A percentile compares a stretch with the other conserved stretches of the same genome.
Conservation (phyloP, 2,797 vertebrate genomes). For the Oreonectes daqikongensis region DNA sequence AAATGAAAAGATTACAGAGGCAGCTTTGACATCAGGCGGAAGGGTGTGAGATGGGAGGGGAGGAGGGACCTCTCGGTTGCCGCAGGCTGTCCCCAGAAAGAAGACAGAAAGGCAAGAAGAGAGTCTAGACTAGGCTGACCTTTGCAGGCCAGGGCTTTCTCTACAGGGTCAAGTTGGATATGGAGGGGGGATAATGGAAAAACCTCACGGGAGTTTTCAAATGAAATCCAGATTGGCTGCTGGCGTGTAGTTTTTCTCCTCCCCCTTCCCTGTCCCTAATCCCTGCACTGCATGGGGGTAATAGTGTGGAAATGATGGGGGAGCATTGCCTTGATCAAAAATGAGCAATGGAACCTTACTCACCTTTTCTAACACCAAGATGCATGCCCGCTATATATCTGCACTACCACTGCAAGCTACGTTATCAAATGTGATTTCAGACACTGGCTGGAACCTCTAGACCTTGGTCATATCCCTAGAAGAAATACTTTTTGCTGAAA, state of each 20-base stretch:
- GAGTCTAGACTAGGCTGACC: constrained; percentile 87
- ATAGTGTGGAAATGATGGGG: constrained; percentile 79
- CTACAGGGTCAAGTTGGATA: constrained; percentile 79
- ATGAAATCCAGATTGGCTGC: constrained; percentile 81
- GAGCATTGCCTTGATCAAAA: constrained; percentile 69
- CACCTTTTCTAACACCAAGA: constrained; percentile 60
- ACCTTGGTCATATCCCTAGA: constrained; percentile 34
- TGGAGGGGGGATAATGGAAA: constrained; percentile 87
- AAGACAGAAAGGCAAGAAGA: constrained; percentile 69
- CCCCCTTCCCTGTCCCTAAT: constrained; percentile 68
- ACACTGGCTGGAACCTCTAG: constrained; percentile 29
- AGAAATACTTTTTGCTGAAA: constrained; percentile 34
- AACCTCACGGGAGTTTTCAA: constrained; percentile 84
- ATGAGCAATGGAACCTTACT: constrained; percentile 61
- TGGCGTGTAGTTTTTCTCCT: constrained; percentile 70
- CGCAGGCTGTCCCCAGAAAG: constrained; percentile 69
- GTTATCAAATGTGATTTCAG: constrained; percentile 53
- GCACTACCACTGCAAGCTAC: constrained; percentile 48
- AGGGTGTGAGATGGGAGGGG: constrained; percentile 63
- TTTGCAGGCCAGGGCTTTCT: constrained; percentile 81
- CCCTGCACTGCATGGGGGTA: constrained; percentile 78
- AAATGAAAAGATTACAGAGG: constrained; percentile 81
- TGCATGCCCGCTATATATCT: constrained; percentile 27
- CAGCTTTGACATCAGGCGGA: constrained; percentile 62
- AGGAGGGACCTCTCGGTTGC: constrained; percentile 60